Conservation (phyloP, 2,113 vertebrate species). For the Pseudopodoces humilis region DNA sequence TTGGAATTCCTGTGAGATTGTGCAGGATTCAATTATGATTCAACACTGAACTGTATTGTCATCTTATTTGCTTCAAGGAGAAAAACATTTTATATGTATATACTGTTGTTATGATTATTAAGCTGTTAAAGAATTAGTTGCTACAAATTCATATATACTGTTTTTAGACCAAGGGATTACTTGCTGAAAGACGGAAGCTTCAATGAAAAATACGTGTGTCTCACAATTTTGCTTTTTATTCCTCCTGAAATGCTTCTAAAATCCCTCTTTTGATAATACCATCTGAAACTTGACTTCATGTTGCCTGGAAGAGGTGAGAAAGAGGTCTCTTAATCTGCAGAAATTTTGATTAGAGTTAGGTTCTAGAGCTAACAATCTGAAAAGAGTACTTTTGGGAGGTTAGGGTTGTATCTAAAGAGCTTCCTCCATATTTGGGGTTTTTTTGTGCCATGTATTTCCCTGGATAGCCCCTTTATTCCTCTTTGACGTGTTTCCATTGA, state of each 20-base stretch:
- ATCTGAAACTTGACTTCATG: background rate
- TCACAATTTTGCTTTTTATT: background rate
- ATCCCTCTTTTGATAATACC: background rate
- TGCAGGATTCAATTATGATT: background rate
- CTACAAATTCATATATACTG: background rate
- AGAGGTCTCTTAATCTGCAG: background rate
- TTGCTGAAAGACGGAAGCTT: background rate
- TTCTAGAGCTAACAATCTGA: background rate
- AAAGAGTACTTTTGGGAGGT: background rate
- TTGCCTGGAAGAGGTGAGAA: background rate
- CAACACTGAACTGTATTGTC: background rate
- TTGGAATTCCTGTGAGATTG: background rate
- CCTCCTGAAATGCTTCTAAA: background rate
- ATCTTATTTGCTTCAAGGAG: background rate
- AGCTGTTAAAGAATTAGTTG: background rate
- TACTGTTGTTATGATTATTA: background rate
- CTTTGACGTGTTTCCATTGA: background rate
- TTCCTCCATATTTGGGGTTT: accelerated
- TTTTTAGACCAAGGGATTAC: background rate
- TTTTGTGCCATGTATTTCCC: background rate
- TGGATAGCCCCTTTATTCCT: background rate
- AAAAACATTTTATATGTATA: background rate
- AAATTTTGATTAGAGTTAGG: background rate
- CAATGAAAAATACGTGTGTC: background rate
- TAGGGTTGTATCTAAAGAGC: background rate